These are phyloP conservation scores for Ommatoiulus sabulosus DNA, from an alignment of 2,888 invertebrate species.

Conservation along the genomic window DNA sequence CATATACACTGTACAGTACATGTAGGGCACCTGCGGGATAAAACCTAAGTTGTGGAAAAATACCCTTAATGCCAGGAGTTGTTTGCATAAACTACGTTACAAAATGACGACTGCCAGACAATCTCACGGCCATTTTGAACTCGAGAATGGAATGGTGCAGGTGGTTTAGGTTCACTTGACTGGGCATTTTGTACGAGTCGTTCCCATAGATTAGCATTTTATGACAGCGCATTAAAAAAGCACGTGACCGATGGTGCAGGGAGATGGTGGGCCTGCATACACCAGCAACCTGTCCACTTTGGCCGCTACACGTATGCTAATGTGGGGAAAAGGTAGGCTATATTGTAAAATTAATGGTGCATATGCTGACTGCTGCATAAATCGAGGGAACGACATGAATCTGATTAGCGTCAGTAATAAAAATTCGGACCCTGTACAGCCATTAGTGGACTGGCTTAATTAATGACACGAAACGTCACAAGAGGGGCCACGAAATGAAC, in stretches of 20 bases:
- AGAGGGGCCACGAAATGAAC: neutral
- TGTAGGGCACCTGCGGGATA: no score
- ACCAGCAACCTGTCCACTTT: slow-evolving; percentile 29
- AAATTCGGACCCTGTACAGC: slow-evolving; percentile 3
- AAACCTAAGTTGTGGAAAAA: no score
- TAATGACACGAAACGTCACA: neutral
- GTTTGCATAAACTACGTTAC: neutral
- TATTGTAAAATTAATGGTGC: slow-evolving; percentile 43
- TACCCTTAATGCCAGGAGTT: no score
- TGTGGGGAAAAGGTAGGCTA: slow-evolving; percentile 17
- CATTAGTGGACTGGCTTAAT: slow-evolving; percentile 26
- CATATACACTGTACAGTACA: no score
- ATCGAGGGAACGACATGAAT: slow-evolving; percentile 17
- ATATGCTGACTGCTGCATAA: slow-evolving; percentile 35
- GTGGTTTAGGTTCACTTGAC: slow-evolving; percentile 40
- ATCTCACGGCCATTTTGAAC: neutral
- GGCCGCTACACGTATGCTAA: neutral
- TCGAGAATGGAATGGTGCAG: neutral
- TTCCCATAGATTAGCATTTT: slow-evolving; percentile 31
- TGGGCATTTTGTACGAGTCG: neutral
- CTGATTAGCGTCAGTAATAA: slow-evolving; percentile 43
- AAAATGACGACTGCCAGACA: neutral
- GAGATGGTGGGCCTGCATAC: neutral
- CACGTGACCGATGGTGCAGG: slow-evolving; percentile 1
- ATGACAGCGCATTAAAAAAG: slow-evolving; percentile 35